phyloP scores from a whole-genome alignment of 1,140 invertebrate genomes.

The Drosophila sechellia region DNA sequence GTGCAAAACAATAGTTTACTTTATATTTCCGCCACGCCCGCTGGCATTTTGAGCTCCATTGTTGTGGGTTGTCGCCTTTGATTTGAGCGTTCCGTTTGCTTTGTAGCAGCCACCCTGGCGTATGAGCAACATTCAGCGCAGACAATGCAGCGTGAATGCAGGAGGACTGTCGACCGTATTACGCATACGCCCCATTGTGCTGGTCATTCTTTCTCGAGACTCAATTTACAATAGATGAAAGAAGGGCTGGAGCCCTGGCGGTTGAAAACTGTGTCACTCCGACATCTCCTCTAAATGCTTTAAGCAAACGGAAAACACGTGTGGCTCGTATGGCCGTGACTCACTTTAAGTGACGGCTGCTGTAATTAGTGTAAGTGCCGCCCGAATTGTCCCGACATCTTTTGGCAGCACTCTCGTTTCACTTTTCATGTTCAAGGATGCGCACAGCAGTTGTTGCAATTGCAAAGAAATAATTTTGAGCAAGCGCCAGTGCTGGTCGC shows the following conservation, averaged over 20 bases:
- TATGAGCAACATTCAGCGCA: conserved; percentile 20
- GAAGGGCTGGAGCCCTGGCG: conserved; percentile 3
- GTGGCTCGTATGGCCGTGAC: conserved; percentile 25
- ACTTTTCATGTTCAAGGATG: conserved; percentile 77
- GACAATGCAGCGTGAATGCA: conserved; percentile 36
- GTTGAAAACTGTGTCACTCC: conserved; percentile 35
- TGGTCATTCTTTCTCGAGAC: conserved; percentile 24
- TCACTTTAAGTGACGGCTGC: conserved; percentile 55
- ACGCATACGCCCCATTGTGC: conserved; percentile 55
- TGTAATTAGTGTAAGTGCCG: conserved; percentile 80
- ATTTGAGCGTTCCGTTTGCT: conserved; percentile 48
- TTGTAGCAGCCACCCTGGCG: neutral
- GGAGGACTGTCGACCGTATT: conserved; percentile 39
- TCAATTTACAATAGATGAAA: conserved; percentile 60
- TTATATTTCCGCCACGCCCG: conserved; percentile 46
- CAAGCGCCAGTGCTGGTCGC: conserved; percentile 3
- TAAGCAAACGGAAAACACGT: conserved; percentile 21
- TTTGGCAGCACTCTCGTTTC: conserved; percentile 62
- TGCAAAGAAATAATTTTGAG: conserved; percentile 35
- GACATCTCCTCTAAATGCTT: conserved; percentile 21
- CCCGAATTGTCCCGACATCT: conserved; percentile 72
- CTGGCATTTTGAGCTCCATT: conserved; percentile 37
- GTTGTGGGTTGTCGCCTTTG: conserved; percentile 44
- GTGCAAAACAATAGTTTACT: conserved; percentile 37
- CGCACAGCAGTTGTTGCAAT: conserved; percentile 40